A percentile compares a stretch with the other conserved stretches of the same genome.
Conservation (phyloP, 2,888 invertebrate genomes). For the Megalurothrips usitatus region DNA sequence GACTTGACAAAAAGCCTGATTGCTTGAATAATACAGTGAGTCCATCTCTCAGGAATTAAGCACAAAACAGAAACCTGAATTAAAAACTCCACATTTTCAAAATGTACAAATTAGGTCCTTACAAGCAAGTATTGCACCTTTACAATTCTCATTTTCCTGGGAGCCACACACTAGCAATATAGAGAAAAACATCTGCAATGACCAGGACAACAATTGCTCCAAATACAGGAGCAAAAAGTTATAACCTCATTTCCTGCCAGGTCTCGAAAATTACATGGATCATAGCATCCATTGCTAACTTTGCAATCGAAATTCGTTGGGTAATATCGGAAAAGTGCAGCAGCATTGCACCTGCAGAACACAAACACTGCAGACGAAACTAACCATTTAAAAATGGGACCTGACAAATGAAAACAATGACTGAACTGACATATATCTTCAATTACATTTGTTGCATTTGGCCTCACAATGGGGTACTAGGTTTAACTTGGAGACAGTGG, state of each 20-base stretch:
- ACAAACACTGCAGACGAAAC: slow-evolving; percentile 3
- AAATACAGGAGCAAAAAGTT: no score
- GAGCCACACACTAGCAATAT: not conserved
- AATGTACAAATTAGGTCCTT: no score
- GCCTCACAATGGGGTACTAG: no score
- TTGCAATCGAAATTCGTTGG: not conserved
- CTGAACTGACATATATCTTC: not conserved
- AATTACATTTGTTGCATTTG: not conserved
- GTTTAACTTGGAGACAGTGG: no score
- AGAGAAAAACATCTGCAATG: not conserved
- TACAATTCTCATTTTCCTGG: no score
- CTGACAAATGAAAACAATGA: slow-evolving; percentile 17
- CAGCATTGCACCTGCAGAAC: not conserved
- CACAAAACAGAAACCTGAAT: no score
- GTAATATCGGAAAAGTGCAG: not conserved
- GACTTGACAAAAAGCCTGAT: no score
- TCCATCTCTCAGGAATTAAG: no score
- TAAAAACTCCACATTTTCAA: no score
- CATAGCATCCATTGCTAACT: not conserved
- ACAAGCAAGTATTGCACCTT: no score
- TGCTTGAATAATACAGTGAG: no score
- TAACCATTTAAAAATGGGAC: slow-evolving; percentile 14
- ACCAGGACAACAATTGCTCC: no score
- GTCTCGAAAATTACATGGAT: not conserved
- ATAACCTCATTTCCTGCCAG: not conserved